Base-by-base conservation (phyloP, 92 coral and sea anemone species). In the Epizoanthus illoricatus region DNA sequence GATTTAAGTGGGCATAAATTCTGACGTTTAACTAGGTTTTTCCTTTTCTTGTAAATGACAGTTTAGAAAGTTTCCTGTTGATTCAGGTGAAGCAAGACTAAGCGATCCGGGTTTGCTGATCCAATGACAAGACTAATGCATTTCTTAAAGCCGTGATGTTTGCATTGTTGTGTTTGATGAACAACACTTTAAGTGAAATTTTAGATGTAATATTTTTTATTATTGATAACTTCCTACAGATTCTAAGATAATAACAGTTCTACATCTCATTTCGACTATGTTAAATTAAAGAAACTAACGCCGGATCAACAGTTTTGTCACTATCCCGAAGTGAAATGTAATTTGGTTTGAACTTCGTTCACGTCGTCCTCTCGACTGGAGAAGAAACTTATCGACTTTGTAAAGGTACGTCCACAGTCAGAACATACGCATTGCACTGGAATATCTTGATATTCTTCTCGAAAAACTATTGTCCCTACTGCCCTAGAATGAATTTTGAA, bases 21-120 rank as follows among this genome's bases (percentile, higher is more conserved):
- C 15, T 52, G 56, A 52, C 56, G 11, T 52, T 52, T 52, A 52
- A 52, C 10, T 52, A 52, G 56, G 56, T 52, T 52, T 52, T 57
- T 18, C 40, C 15, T 56, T 6, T 15, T 74, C n/a, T 57, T 23
- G 5, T 24, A 54, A 57, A 17, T 74, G 54, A 55, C 80, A 74
- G 21, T 57, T 54, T 74, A 65, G n/a, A 74, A 74, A 5, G 66
- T 36, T 55, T 55, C 9, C 6, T 71, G 49, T 42, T 43, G 57
- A 71, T 20, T 49, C 76, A 71, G 76, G 80, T 74, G 80, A 18
- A 4, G 43, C 57, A 4, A 19, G 43, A 45, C 65, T 47, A 47
- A 74, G 80, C 8, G 80, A 74, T 55, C 7, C 23, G 65, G 65
- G 28, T 15, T 45, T 6, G 80, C 80, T 56, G 66, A 52, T 19